These are phyloP conservation scores for Eptatretus atami DNA, from an alignment of 2,797 vertebrate species.

Conservation along the genomic window DNA sequence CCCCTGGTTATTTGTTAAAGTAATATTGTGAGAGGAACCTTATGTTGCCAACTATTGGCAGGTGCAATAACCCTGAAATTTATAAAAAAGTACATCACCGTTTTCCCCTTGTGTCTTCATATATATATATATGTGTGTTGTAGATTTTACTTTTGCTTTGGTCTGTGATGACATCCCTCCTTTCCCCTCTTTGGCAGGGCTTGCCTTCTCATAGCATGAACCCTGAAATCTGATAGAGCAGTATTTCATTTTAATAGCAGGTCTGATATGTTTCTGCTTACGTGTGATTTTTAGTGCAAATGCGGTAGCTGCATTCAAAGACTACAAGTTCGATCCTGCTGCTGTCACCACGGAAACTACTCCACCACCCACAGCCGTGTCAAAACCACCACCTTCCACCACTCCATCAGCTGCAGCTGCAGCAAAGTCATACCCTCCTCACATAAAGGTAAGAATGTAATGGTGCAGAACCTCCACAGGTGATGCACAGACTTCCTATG, in stretches of 20 bases:
- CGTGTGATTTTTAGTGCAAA: constrained; percentile 22
- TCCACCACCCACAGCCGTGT: constrained; percentile 16
- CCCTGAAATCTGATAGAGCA: background rate
- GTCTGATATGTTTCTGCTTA: too few species aligned
- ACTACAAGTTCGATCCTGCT: constrained; percentile 30
- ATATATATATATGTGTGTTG: too few species aligned
- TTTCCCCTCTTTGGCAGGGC: background rate
- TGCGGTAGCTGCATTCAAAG: constrained; percentile 43
- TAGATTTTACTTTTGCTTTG: too few species aligned
- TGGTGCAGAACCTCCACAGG: too few species aligned
- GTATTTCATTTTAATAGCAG: too few species aligned
- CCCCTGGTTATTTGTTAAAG: too few species aligned
- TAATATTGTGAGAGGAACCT: too few species aligned
- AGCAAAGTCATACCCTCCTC: constrained; percentile 51
- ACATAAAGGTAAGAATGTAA: constrained; percentile 32
- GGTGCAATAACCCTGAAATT: too few species aligned
- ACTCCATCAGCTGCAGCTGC: constrained; percentile 17
- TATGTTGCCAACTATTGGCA: too few species aligned
- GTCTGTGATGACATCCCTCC: too few species aligned
- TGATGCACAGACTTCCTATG: background rate
- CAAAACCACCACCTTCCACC: constrained; percentile 14
- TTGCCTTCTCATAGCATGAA: background rate
- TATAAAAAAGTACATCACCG: too few species aligned
- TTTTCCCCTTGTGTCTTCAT: too few species aligned
- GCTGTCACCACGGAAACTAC: constrained; percentile 15